phyloP scores from a whole-genome alignment of 1,140 invertebrate species.

The Tigriopus japonicus region DNA sequence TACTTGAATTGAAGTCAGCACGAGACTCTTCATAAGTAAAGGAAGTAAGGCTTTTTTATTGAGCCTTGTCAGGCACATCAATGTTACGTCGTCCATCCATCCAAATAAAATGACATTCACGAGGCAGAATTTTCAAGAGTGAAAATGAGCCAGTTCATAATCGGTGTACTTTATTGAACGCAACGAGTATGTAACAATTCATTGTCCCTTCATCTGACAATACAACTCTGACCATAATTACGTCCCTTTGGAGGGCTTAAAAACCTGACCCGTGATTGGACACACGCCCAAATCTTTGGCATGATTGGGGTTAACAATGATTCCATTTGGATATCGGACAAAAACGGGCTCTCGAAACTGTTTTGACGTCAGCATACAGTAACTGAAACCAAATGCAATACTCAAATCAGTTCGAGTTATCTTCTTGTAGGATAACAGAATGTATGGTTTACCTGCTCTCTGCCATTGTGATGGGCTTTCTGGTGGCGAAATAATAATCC shows the following conservation, averaged over 20 bases:
- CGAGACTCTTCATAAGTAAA: too few species aligned
- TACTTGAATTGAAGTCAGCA: too few species aligned
- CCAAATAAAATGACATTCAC: too few species aligned
- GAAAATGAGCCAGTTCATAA: too few species aligned
- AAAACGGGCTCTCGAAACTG: neutral
- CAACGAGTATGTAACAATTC: too few species aligned
- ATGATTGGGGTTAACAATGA: neutral
- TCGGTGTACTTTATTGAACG: too few species aligned
- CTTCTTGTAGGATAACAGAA: neutral
- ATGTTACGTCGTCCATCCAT: too few species aligned
- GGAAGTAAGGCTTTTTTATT: too few species aligned
- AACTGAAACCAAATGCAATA: neutral
- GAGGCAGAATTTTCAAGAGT: too few species aligned
- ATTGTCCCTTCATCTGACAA: too few species aligned
- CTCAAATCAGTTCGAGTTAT: neutral
- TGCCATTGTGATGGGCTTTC: neutral
- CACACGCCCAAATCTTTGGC: neutral
- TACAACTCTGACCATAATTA: too few species aligned
- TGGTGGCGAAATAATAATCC: neutral
- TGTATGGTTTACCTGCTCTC: neutral
- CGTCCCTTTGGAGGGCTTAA: neutral
- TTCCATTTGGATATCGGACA: neutral
- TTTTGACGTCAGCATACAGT: neutral
- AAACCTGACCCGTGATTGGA: neutral
- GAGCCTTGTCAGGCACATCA: too few species aligned